Percentiles rank a stretch among this genome's conserved stretches.
Conservation (phyloP, 2,797 vertebrate species). For the Hafferia zeledoni region DNA sequence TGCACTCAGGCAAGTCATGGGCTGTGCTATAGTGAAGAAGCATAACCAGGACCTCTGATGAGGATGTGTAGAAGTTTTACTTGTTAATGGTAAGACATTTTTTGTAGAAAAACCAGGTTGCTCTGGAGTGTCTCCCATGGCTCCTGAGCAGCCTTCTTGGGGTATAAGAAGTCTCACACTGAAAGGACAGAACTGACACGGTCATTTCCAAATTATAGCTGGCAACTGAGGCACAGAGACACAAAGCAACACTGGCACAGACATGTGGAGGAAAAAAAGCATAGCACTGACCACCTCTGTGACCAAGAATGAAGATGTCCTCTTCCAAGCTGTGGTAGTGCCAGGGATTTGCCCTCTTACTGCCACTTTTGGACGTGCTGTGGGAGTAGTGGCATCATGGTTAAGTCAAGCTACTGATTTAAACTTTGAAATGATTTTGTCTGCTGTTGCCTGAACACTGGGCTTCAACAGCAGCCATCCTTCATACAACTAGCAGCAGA, state of each 20-base stretch:
- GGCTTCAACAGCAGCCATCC: background rate
- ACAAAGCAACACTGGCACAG: background rate
- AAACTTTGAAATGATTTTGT: background rate
- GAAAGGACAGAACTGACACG: background rate
- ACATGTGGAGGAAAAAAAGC: background rate
- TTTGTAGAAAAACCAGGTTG: background rate
- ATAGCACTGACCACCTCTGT: background rate
- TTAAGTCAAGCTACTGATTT: background rate
- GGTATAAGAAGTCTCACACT: background rate
- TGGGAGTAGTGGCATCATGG: background rate
- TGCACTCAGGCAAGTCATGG: background rate
- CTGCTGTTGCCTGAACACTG: background rate
- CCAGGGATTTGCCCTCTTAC: background rate
- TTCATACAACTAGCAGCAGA: background rate
- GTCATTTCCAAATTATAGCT: background rate
- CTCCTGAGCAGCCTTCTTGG: background rate
- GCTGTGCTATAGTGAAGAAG: background rate
- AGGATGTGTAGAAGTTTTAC: background rate
- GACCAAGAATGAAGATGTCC: background rate
- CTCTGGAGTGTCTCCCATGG: background rate
- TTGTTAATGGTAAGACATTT: background rate
- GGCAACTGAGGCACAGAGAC: background rate
- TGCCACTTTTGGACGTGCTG: background rate
- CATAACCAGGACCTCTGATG: background rate
- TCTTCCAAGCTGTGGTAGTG: background rate